These are phyloP conservation scores for Stomatorhinus walkeri DNA, from an alignment of 2,797 vertebrate genomes.

Conservation along the genomic window DNA sequence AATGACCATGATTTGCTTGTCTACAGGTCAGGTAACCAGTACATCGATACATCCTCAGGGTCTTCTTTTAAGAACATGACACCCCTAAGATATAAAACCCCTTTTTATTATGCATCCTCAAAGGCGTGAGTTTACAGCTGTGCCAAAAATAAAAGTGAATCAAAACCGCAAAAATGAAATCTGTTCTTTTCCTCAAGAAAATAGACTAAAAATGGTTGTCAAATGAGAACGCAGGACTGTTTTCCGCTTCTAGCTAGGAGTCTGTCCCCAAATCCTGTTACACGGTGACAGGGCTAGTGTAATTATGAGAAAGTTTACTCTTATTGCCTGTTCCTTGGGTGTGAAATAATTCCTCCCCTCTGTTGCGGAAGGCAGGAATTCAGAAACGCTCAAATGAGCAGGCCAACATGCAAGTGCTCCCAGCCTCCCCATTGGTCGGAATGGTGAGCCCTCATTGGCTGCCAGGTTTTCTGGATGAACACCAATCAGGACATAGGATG, in stretches of 20 bases:
- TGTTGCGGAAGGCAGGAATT: constrained; percentile 25
- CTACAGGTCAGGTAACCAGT: neutral
- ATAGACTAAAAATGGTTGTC: constrained; percentile 36
- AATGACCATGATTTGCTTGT: neutral
- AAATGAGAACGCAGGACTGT: constrained; percentile 23
- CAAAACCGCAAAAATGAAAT: constrained; percentile 18
- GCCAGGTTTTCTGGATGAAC: neutral
- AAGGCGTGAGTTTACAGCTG: neutral
- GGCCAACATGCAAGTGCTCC: neutral
- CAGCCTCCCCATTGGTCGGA: constrained; percentile 15
- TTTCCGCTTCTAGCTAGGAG: constrained; percentile 22
- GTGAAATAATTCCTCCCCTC: constrained; percentile 31
- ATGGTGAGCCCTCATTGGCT: constrained; percentile 13
- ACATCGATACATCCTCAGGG: neutral
- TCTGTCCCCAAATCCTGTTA: constrained; percentile 30
- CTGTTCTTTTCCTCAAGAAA: constrained; percentile 27
- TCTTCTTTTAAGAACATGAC: neutral
- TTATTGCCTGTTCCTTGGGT: constrained; percentile 32
- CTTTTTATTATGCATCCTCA: neutral
- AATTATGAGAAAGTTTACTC: constrained; percentile 40
- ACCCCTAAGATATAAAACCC: neutral
- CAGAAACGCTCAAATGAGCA: constrained; percentile 32
- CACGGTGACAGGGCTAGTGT: constrained; percentile 23
- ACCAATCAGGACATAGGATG: constrained; percentile 5
- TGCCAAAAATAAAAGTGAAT: constrained; percentile 6